phyloP scores from a whole-genome alignment of 2,888 invertebrate genomes.

The Pterostichus niger region DNA sequence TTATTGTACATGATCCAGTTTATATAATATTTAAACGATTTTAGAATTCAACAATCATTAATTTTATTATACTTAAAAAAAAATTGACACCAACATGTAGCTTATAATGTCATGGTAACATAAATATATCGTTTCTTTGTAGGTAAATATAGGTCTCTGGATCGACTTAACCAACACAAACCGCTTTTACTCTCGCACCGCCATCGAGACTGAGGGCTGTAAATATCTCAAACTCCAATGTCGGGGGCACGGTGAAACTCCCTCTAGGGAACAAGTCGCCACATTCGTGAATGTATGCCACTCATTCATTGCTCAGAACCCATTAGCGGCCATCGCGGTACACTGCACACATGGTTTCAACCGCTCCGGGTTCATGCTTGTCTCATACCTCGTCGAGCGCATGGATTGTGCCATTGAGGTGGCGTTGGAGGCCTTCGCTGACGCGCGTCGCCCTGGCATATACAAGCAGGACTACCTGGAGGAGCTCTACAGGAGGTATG shows the following conservation, averaged over 20 bases:
- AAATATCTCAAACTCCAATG: slow-evolving; percentile 94
- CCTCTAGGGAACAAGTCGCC: slow-evolving; percentile 89
- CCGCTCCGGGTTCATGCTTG: slow-evolving; percentile 96
- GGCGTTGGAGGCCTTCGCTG: slow-evolving; percentile 88
- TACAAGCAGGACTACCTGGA: slow-evolving; percentile 97
- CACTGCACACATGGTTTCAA: slow-evolving; percentile 99
- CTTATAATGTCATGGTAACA: too few species aligned
- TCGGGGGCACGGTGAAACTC: slow-evolving; percentile 95
- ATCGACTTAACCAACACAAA: slow-evolving; percentile 97
- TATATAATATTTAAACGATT: too few species aligned
- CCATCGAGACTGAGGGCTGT: slow-evolving; percentile 87
- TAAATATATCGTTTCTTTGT: slow-evolving; percentile 68
- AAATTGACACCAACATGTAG: too few species aligned
- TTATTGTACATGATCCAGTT: too few species aligned
- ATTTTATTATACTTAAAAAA: too few species aligned
- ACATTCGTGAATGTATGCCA: slow-evolving; percentile 91
- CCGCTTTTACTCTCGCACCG: slow-evolving; percentile 93
- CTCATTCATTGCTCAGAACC: slow-evolving; percentile 88
- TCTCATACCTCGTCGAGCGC: slow-evolving; percentile 92
- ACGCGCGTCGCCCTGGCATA: slow-evolving; percentile 93
- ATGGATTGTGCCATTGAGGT: slow-evolving; percentile 91
- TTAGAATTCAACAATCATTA: too few species aligned
- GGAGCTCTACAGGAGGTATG: slow-evolving; percentile 89
- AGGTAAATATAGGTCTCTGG: slow-evolving; percentile 95
- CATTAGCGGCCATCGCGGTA: slow-evolving; percentile 88